A percentile compares a stretch with the other conserved stretches of the same genome.
Conservation (phyloP, 2,888 invertebrate species). For the Drosophila putrida region DNA sequence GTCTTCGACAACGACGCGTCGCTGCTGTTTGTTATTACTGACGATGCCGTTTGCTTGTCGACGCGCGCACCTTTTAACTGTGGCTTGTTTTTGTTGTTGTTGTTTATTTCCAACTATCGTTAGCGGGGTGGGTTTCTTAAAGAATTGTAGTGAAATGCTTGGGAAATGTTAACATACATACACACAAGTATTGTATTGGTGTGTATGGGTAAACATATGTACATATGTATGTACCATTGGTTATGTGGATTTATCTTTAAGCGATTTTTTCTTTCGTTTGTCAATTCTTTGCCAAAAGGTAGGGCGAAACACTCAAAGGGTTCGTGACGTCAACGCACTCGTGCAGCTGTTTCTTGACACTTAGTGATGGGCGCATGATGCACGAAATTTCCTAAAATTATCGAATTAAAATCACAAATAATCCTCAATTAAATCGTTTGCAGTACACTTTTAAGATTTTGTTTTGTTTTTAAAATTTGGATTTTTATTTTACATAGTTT, state of each 20-base stretch:
- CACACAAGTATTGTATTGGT: slow-evolving; percentile 16
- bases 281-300: slow-evolving; percentile 62
- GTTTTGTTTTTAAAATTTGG: too few relatives aligned
- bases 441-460: too few relatives aligned
- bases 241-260: slow-evolving; percentile 39
- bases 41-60: slow-evolving; percentile 48
- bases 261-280: slow-evolving; percentile 54
- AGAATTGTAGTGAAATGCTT: slow-evolving; percentile 70
- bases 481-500: too few relatives aligned
- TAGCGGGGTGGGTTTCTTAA: slow-evolving; percentile 72
- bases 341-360: slow-evolving; percentile 66
- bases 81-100: slow-evolving; percentile 29
- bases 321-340: slow-evolving; percentile 65
- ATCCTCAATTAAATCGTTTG: too few relatives aligned
- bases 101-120: slow-evolving; percentile 50
- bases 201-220: slow-evolving; percentile 12
- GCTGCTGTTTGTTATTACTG: slow-evolving; percentile 53
- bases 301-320: slow-evolving; percentile 59
- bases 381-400: too few relatives aligned
- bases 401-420: too few relatives aligned
- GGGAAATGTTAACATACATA: slow-evolving; percentile 61
- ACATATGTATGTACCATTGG: slow-evolving; percentile 4
- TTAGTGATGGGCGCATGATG: slow-evolving; percentile 21
- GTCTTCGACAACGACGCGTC: slow-evolving; percentile 58
- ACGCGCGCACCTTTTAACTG: slow-evolving; percentile 67